Evolutionary conservation across 2,797 vertebrate species (phyloP), one percentile per base, ranked within the genome.

Genomic region (Diceros bicornis): DNA sequence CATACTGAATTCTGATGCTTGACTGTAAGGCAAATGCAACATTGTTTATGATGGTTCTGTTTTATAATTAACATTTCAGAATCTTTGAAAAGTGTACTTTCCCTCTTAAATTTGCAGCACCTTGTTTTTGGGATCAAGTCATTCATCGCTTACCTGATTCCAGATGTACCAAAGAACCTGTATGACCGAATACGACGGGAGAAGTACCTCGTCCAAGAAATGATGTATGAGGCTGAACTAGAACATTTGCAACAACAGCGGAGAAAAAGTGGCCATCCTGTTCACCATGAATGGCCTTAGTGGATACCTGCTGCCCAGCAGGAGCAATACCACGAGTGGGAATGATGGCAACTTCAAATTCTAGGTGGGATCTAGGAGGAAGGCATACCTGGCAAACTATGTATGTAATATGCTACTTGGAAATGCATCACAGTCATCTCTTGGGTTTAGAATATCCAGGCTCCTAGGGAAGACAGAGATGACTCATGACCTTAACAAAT

Each of bases 221-320:
- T 99, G 99, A 99, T 99, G 99, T 99, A 99, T 13, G 99, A 99
- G 97, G 99, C 99, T 1, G 99, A 99, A 97, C 98, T 99, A 96
- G 99, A 99, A 97, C 99, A 99, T 98, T 99, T 99, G 96, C 99
- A 99, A 98, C 99, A 99, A 97, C 99, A 99, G 95, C 99, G 99
- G 89, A 99, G 99, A 98, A 99, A 99, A 98, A 99, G 99, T 4
- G 99, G 99, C 91, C 99, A 99, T 96, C 99, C 99, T 71, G 99
- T 99, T 99, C 99, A 99, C 99, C 99, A 99, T 0, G 99, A 99
- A 99, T 99, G 99, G 99, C 99, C 99, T 99, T 99, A 99, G 99
- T 79, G 96, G 66, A 89, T 94, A 61, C 69, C 25, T 57, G 37
- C 91, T 85, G 89, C 95, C 41, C 91, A 97, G 14, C 27, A 92